Base-by-base conservation (phyloP, 35 echinoderm and acorn worm species). In the Lytechinus variegatus region DNA sequence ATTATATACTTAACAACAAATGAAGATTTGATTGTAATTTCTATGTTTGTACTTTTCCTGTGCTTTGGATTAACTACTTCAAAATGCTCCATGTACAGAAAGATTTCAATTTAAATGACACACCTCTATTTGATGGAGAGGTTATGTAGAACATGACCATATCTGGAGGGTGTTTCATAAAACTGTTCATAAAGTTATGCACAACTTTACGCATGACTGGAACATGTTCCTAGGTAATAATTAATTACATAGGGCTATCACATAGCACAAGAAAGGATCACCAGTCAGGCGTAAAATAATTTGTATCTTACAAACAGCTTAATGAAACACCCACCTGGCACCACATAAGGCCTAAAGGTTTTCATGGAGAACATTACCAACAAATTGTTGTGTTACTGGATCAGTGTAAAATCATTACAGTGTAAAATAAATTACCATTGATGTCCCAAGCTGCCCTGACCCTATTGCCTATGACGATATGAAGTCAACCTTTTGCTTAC, bases 21-120 rank as follows among this genome's bases (percentile, higher is more conserved):
- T 79, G 66, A 79, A 79, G 21, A 79, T 79, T 79, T 79, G n/a
- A 9, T 58, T 58, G 56, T 58, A 58, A 79, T 79, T 79, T 79
- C 66, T 79, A 79, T 79, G 66, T 79, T 79, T 79, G 66, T 79
- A 79, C 66, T 79, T 79, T 79, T 16, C 66, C 66, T 79, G 66
- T 79, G 66, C 66, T 79, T 79, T 79, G 21, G 19, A 79, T 24
- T 24, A 7, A 79, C 66, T 79, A 79, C 12, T 79, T 79, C 2
- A 79, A 79, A 79, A 6, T 21, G 66, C 66, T 24, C n/a, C 14
- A 16, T 79, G 66, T 79, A 58, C 1, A 58, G 56, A 58, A 11
- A 58, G 9, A 13, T 58, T 58, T 58, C 33, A 44, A 44, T 44
- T 1, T 44, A 1, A 44, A 44, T 44, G 33, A 44, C 33, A 44